phyloP scores from a whole-genome alignment of 2,888 invertebrate genomes.

The Rhamnusium bicolor region DNA sequence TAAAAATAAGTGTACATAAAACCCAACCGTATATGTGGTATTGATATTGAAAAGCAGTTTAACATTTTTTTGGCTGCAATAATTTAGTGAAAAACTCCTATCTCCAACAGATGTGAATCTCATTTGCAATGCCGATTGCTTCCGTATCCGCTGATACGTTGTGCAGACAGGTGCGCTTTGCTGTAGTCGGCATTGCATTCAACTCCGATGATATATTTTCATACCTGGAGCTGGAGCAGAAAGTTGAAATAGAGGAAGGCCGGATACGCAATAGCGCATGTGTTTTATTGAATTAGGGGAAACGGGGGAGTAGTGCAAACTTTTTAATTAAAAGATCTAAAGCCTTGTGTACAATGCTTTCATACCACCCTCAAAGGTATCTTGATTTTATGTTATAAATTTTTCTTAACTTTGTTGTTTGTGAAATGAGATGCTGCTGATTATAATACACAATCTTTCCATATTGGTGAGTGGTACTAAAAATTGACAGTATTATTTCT shows the following conservation, averaged over 20 bases:
- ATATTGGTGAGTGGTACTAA: neutral
- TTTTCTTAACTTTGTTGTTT: neutral
- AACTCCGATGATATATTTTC: constrained; percentile 7
- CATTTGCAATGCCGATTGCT: constrained; percentile 54
- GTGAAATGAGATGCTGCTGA: neutral
- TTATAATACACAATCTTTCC: neutral
- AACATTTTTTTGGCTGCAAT: constrained; percentile 42
- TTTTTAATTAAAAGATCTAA: constrained; percentile 22
- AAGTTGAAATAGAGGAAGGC: neutral
- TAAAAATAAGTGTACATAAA: neutral
- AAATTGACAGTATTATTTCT: neutral
- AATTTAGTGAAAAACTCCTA: constrained; percentile 46
- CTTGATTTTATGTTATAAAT: constrained; percentile 6
- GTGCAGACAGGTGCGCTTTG: constrained; percentile 21
- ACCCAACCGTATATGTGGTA: neutral
- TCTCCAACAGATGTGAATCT: constrained; percentile 47
- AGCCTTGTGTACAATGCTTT: constrained; percentile 1
- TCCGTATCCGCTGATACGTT: constrained; percentile 35
- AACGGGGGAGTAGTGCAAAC: constrained; percentile 10
- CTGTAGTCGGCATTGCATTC: constrained; percentile 5
- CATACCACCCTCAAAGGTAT: constrained; percentile 8
- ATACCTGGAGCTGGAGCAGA: constrained; percentile 9
- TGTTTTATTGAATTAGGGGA: constrained; percentile 26
- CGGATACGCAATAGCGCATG: constrained; percentile 12
- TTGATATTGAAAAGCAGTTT: neutral